Evolutionary conservation across 2,888 invertebrate genomes (phyloP).

Genomic region (Mimas tiliae): DNA sequence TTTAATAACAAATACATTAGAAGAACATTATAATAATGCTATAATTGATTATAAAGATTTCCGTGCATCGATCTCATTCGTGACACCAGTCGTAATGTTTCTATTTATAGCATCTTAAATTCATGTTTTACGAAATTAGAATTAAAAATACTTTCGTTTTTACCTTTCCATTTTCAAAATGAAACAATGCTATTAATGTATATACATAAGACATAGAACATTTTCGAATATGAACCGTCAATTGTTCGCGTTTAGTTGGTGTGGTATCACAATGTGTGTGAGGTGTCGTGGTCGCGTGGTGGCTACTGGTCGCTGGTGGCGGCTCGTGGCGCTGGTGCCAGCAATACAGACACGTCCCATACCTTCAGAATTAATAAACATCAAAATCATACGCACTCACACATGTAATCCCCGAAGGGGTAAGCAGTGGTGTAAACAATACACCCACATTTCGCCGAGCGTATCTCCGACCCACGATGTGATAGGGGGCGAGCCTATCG

Average conservation of each 20-base stretch:
- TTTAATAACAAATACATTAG: slow-evolving; percentile 52
- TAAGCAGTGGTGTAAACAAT: too few relatives aligned
- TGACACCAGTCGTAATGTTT: neutral
- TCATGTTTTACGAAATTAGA: neutral
- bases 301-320: slow-evolving; percentile 57
- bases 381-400: too few relatives aligned
- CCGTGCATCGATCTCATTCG: slow-evolving; percentile 1
- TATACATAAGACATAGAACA: slow-evolving; percentile 13
- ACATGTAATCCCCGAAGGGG: too few relatives aligned
- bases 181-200: slow-evolving; percentile 1
- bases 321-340: slow-evolving; percentile 70
- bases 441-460: too few relatives aligned
- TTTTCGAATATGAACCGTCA: slow-evolving; percentile 4
- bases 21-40: slow-evolving; percentile 39
- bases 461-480: too few relatives aligned
- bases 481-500: too few relatives aligned
- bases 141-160: neutral
- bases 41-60: slow-evolving; percentile 5
- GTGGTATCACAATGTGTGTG: neutral
- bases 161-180: too few relatives aligned
- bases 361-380: slow-evolving; percentile 58
- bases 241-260: slow-evolving; percentile 4
- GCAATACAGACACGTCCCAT: slow-evolving; percentile 92
- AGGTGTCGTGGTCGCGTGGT: slow-evolving; percentile 1
- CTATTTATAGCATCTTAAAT: too few relatives aligned